A percentile compares a stretch with the other conserved stretches of the same genome.
phyloP scores from a whole-genome alignment of 2,797 vertebrate species.

The Enteromius trimaculatus region DNA sequence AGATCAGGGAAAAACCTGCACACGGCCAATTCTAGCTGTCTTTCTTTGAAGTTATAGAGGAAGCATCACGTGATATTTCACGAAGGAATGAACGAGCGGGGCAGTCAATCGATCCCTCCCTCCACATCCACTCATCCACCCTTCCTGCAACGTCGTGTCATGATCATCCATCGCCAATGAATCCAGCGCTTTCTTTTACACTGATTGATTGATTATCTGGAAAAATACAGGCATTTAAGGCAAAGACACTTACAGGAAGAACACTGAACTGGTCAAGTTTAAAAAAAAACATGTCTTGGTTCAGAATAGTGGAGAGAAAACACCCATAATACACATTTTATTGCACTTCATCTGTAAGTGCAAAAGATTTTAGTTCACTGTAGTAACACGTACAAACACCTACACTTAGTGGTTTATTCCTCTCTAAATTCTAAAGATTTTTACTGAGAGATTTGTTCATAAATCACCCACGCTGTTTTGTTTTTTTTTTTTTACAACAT shows the following conservation, averaged over 20 bases:
- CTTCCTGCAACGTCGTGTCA: conserved; percentile 48
- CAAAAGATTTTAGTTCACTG: neutral
- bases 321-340: neutral
- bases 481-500: neutral
- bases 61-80: conserved; percentile 18
- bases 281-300: neutral
- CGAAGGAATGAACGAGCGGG: conserved; percentile 23
- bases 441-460: neutral
- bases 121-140: conserved; percentile 58
- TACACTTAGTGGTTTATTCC: neutral
- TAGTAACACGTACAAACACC: neutral
- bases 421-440: neutral
- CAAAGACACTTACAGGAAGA: neutral
- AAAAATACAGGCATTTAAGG: conserved; percentile 1
- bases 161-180: conserved; percentile 42
- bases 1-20: conserved; percentile 25
- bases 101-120: conserved; percentile 51
- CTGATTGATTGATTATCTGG: neutral
- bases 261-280: neutral
- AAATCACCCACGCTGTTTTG: too few species aligned
- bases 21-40: neutral
- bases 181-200: conserved; percentile 51
- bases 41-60: neutral
- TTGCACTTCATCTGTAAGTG: neutral
- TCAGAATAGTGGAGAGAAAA: neutral